These are phyloP conservation scores for Nemopilema nomurai DNA, from an alignment of 30 jellyfish, hydroid and myxozoan species.

Conservation along the genomic window DNA sequence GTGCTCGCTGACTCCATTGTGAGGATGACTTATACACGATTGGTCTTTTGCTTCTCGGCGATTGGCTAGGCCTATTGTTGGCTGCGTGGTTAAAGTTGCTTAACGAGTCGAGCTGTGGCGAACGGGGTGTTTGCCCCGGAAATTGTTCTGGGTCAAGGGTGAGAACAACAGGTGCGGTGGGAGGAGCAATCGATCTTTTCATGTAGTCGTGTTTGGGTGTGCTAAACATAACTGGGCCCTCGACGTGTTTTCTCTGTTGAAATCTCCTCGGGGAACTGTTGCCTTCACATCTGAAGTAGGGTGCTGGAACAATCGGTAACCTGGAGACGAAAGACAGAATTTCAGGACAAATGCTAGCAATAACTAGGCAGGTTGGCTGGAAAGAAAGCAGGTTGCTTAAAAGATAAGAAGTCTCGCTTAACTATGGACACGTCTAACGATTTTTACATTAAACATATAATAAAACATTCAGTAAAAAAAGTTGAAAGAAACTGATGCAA, in stretches of 20 bases:
- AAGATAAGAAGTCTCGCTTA: too few relatives aligned
- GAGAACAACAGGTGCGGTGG: constrained; percentile 33
- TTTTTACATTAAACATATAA: too few relatives aligned
- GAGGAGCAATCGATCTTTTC: neutral
- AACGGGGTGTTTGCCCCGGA: constrained; percentile 43
- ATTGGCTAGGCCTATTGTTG: neutral
- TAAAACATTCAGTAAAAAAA: neutral
- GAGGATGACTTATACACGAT: constrained; percentile 26
- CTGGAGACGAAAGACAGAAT: constrained; percentile 6
- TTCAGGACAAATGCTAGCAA: too few relatives aligned
- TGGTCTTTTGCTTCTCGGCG: constrained; percentile 17
- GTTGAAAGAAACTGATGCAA: too few relatives aligned
- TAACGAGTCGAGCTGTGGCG: constrained; percentile 25
- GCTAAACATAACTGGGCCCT: constrained; percentile 68
- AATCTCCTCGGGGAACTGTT: constrained; percentile 25
- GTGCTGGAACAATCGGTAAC: constrained; percentile 69
- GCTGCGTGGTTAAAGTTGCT: neutral
- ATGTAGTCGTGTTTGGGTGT: constrained; percentile 23
- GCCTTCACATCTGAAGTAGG: constrained; percentile 49
- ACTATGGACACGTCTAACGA: too few relatives aligned
- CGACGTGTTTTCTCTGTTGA: constrained; percentile 2
- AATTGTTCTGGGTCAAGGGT: constrained; percentile 60
- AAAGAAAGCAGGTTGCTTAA: too few relatives aligned
- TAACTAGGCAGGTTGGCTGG: too few relatives aligned
- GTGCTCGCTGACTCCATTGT: constrained; percentile 55